Conservation (phyloP, 2,888 invertebrate species). For the Athripsodes cinereus region DNA sequence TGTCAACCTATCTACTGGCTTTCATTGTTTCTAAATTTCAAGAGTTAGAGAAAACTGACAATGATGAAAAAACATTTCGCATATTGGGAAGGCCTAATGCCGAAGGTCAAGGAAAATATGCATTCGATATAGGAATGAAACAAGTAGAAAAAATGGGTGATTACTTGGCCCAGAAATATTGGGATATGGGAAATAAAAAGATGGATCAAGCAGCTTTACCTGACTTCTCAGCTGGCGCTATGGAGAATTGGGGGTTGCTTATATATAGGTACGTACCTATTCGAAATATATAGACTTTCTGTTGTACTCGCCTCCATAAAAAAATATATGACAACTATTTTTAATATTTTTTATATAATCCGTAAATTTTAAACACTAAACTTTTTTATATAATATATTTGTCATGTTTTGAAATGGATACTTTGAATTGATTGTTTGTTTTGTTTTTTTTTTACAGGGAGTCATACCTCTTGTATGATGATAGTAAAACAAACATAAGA, state of each 20-base stretch:
- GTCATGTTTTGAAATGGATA: too few relatives aligned
- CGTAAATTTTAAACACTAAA: too few relatives aligned
- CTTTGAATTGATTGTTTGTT: background rate
- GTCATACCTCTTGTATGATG: conserved; percentile 45
- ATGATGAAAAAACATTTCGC: conserved; percentile 27
- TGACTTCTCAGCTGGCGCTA: conserved; percentile 71
- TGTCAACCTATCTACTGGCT: conserved; percentile 80
- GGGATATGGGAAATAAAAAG: conserved; percentile 43
- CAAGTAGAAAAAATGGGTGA: conserved; percentile 47
- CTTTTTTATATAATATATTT: too few relatives aligned
- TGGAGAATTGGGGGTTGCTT: conserved; percentile 82
- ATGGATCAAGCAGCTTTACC: conserved; percentile 73
- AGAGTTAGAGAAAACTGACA: conserved; percentile 24
- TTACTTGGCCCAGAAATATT: conserved; percentile 49
- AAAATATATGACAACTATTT: too few relatives aligned
- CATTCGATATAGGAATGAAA: conserved; percentile 39
- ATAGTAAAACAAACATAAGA: conserved; percentile 35
- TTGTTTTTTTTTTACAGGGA: conserved; percentile 34
- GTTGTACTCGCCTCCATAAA: too few relatives aligned
- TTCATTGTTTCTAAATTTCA: conserved; percentile 75
- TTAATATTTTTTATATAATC: too few relatives aligned
- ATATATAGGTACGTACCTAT: conserved; percentile 67
- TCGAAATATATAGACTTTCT: too few relatives aligned
- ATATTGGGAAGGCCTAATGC: conserved; percentile 44
- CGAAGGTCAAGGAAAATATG: conserved; percentile 40